A percentile compares a stretch with the other conserved stretches of the same genome.
phyloP scores from a whole-genome alignment of 2,888 invertebrate genomes.

The Spatulosminthurus flaviceps region DNA sequence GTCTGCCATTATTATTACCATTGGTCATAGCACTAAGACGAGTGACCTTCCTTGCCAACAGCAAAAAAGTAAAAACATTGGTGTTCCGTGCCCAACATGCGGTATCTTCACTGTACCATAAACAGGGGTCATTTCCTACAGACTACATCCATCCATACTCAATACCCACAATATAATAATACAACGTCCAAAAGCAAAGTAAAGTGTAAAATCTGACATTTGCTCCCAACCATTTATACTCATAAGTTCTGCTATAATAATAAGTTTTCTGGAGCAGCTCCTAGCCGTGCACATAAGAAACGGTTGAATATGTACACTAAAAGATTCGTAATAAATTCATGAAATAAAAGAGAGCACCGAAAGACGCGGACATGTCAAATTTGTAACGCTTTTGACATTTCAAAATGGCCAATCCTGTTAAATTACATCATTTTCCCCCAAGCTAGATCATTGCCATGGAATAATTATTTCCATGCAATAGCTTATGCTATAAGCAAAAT shows the following conservation, averaged over 20 bases:
- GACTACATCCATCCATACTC: background rate
- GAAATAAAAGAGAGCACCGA: background rate
- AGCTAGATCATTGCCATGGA: background rate
- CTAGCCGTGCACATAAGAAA: background rate
- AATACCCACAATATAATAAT: background rate
- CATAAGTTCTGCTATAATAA: background rate
- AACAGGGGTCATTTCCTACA: background rate
- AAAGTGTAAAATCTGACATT: slow-evolving; percentile 7
- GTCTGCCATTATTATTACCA: slow-evolving; percentile 14
- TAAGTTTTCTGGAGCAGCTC: slow-evolving; percentile 5
- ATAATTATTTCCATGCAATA: slow-evolving; percentile 2
- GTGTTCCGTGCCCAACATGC: slow-evolving; percentile 1
- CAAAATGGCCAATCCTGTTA: background rate
- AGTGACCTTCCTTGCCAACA: slow-evolving; percentile 23
- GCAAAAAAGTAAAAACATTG: background rate
- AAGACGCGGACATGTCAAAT: background rate
- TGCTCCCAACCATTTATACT: background rate
- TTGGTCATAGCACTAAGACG: background rate
- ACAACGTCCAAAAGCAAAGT: background rate
- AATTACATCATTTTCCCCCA: background rate
- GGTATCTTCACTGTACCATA: background rate
- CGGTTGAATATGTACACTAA: background rate
- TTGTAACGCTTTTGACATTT: slow-evolving; percentile 1
- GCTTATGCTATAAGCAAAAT: background rate
- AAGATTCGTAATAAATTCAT: background rate